These are phyloP conservation scores for Sinosuthora webbiana DNA, from an alignment of 2,113 vertebrate species.

Conservation along the genomic window DNA sequence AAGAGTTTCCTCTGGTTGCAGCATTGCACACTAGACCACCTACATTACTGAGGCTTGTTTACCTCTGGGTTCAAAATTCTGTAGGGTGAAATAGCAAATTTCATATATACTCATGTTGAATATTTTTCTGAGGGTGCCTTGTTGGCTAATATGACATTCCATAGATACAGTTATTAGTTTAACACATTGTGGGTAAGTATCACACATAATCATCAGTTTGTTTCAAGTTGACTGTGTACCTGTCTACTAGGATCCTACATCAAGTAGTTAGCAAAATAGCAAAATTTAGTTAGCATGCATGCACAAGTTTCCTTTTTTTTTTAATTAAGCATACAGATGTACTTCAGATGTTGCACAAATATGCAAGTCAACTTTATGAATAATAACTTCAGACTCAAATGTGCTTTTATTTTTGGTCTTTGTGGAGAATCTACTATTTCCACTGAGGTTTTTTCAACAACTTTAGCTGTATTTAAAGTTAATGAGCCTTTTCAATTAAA, in stretches of 20 bases:
- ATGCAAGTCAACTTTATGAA: constrained; percentile 58
- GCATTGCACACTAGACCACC: background rate
- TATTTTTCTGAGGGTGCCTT: background rate
- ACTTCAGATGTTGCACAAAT: constrained; percentile 48
- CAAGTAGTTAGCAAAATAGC: background rate
- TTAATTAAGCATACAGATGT: constrained; percentile 15
- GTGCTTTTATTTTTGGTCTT: constrained; percentile 57
- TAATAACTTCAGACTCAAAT: constrained; percentile 54
- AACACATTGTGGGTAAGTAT: background rate
- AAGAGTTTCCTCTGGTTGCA: background rate
- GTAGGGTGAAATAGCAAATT: background rate
- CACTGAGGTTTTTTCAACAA: constrained; percentile 61
- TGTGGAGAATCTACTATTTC: constrained; percentile 62
- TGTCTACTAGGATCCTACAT: background rate
- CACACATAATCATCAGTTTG: background rate
- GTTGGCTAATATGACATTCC: background rate
- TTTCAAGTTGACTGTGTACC: background rate
- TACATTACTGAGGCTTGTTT: background rate
- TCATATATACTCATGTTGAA: background rate
- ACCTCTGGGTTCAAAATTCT: background rate
- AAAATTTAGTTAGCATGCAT: constrained; percentile 14
- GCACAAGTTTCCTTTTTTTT: constrained; percentile 2
- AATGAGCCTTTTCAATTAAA: constrained; percentile 78
- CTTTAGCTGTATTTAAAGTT: constrained; percentile 72
- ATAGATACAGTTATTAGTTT: background rate